Evolutionary conservation across 1,140 invertebrate species (phyloP).

Genomic region (Leucophenga varia): DNA sequence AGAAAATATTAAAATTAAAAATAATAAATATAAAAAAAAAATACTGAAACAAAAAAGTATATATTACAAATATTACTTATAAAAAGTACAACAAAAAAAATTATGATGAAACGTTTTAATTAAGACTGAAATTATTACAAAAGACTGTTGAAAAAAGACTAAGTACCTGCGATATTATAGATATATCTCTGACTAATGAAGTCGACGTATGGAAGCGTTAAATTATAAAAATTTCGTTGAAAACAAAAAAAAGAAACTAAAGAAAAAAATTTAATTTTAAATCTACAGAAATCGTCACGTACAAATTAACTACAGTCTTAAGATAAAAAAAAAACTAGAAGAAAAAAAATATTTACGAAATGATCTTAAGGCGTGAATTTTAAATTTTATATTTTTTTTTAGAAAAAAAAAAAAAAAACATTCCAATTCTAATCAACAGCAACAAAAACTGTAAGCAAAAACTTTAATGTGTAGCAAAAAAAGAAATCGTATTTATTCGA

Average conservation of each 20-base stretch:
- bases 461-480: not conserved
- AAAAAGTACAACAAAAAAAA: too few relatives aligned
- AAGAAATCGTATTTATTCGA: not conserved
- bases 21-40: too few relatives aligned
- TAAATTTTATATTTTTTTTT: too few relatives aligned
- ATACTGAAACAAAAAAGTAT: constrained; percentile 10
- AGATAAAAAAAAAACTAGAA: not conserved
- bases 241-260: not conserved
- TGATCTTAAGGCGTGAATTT: too few relatives aligned
- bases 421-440: not conserved
- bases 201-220: too few relatives aligned
- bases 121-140: not conserved
- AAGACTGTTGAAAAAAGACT: not conserved
- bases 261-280: not conserved
- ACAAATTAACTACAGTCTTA: not conserved
- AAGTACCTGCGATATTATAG: too few relatives aligned
- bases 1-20: constrained; percentile 13
- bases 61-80: constrained; percentile 1
- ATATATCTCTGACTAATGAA: too few relatives aligned
- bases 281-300: too few relatives aligned
- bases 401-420: not conserved
- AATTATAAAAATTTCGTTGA: not conserved
- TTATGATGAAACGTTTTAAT: not conserved
- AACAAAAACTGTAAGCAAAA: not conserved
- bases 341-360: too few relatives aligned